Evolutionary conservation across 2,113 vertebrate genomes (phyloP), one percentile per base, ranked within the genome.

Genomic region (Microtus pennsylvanicus): DNA sequence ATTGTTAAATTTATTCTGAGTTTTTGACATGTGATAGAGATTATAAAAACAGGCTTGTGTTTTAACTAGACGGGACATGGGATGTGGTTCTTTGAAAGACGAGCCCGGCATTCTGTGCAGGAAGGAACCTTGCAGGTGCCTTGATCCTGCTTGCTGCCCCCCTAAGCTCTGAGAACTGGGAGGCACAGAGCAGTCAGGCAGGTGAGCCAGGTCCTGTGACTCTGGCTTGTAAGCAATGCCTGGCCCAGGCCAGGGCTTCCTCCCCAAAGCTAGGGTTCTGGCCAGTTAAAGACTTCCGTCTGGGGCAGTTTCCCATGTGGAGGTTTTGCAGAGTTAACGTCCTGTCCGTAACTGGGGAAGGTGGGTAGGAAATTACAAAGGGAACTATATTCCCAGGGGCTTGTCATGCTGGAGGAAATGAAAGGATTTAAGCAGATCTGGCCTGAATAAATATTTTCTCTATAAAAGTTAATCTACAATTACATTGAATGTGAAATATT

Each of bases 361-460:
- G 81, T 70, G 16, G 5, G 93, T 93, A 92, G 96, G 96, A 97
- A 98, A 97, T 96, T 94, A 94, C 95, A 96, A 96, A 96, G 92
- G 95, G 91, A 90, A 83, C 61, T 45, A 52, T 92, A 96, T 94
- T 95, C 94, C 94, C 96, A 94, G 72, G 58, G 78, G 94, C 92
- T 96, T 52, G 77, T 96, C 96, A 94, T 78, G 94, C 92, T 94
- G 45, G 87, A 96, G 97, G 97, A 98, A 98, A 98, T 97, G 97
- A 97, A 96, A 94, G 95, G 97, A 96, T 96, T 97, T 96, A 94
- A 97, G 93, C 82, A 72, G 96, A 97, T 95, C 95, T 97, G 94
- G 97, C 97, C 92, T 96, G 94, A 94, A 90, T 94, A 98, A 97
- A 97, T 96, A 97, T 97, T 97, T 98, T 98, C 90, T 95, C 95